phyloP scores from a whole-genome alignment of 2,113 vertebrate genomes.

The Smithornis capensis region DNA sequence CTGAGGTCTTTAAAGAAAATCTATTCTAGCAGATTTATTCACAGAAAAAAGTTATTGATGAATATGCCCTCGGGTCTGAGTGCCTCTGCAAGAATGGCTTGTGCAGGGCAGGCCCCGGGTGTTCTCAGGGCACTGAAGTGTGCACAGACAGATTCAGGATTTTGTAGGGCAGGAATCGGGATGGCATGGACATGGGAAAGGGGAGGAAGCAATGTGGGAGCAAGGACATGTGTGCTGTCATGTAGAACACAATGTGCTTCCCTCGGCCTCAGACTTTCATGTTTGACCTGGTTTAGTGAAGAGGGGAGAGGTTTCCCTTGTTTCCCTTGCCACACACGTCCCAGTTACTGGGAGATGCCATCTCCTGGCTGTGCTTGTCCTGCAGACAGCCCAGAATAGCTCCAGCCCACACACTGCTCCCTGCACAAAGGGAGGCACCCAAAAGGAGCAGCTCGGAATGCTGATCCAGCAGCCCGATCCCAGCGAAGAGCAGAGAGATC shows the following conservation, averaged over 20 bases:
- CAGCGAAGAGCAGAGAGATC: neutral
- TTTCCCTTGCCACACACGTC: neutral
- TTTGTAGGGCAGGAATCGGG: neutral
- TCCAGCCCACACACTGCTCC: neutral
- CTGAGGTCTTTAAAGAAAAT: neutral
- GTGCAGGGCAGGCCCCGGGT: neutral
- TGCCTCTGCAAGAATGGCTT: neutral
- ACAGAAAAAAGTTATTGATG: neutral
- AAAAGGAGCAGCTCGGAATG: neutral
- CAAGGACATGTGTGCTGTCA: neutral
- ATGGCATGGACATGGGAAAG: neutral
- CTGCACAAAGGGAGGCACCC: neutral
- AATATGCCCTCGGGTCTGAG: neutral
- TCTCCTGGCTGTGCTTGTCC: neutral
- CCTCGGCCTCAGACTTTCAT: neutral
- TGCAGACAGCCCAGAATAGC: constrained; percentile 34
- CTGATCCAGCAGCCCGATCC: neutral
- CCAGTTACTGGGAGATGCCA: neutral
- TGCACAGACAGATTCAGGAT: neutral
- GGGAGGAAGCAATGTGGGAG: neutral
- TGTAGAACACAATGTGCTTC: neutral
- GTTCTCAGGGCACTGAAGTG: neutral
- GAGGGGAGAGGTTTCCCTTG: neutral
- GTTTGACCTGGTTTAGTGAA: neutral
- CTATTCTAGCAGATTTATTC: neutral